Evolutionary conservation across 2,888 invertebrate genomes (phyloP), one percentile per base, ranked within the genome.

Genomic region (Pollenia amentaria): DNA sequence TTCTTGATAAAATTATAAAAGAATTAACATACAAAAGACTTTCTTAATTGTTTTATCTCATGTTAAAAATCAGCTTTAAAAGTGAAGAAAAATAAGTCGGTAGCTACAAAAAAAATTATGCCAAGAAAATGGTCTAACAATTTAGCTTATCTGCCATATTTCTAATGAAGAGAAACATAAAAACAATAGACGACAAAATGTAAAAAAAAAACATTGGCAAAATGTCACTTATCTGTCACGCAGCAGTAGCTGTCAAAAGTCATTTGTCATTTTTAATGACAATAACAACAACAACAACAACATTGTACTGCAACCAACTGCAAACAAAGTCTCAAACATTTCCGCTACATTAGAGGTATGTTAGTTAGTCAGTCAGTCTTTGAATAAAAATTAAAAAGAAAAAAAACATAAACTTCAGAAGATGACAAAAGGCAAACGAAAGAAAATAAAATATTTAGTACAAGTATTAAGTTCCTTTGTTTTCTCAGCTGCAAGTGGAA

Each of bases 1-100:
- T 29, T 29, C 29, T 29, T 29, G 29, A 29, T 29, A 6, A 29
- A 29, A 29, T 29, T 29, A 6, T 11, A 18, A 8, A 46, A 40
- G 76, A 80, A 85, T 88, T 85, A 81, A 62, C 85, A 88, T 67
- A 88, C 84, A 88, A 88, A 85, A 80, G 80, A 60, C 91, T 92
- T 91, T 90, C 89, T 90, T 91, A 92, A 92, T 90, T 90, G 91
- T 90, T 90, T 91, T 90, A 91, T 91, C 90, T 7, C 60, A 73
- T 73, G 81, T 73, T 65, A 55, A 73, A 87, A 84, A 84, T 84
- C 67, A 87, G 53, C 55, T 14, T 64, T 40, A 21, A 48, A 16
- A 53, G 51, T 65, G 51, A 42, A 46, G 77, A 65, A 72, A 69
- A 75, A 64, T 60, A 21, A 46, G n/a, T 48, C 7, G 9, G 64